Conservation (phyloP, 2,113 vertebrate genomes). For the Carassius auratus region DNA sequence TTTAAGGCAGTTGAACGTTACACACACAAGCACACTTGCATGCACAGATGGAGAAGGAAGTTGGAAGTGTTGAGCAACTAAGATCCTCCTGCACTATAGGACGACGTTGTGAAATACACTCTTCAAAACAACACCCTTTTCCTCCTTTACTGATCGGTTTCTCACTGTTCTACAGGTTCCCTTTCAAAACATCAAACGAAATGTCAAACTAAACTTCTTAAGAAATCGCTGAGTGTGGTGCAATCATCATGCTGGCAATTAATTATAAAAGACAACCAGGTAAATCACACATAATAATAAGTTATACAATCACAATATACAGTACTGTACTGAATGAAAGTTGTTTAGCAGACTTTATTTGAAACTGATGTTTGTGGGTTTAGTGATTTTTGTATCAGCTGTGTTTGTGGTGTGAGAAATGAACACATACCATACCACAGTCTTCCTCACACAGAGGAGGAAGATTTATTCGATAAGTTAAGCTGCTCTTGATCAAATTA, state of each 20-base stretch:
- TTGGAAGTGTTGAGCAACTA: constrained; percentile 71
- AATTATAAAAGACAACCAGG: not conserved
- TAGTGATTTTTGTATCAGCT: no score
- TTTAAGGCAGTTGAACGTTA: constrained; percentile 4
- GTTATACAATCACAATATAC: no score
- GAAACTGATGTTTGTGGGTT: no score
- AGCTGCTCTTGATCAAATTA: not conserved
- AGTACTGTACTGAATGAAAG: no score
- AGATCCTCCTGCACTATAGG: constrained; percentile 60
- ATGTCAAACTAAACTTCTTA: not conserved
- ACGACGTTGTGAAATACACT: no score
- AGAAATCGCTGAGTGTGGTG: not conserved
- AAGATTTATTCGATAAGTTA: not conserved
- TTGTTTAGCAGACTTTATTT: no score
- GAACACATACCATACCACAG: not conserved
- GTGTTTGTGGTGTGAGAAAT: no score
- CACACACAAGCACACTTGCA: constrained; percentile 43
- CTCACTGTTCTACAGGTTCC: constrained; percentile 7
- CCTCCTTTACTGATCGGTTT: constrained; percentile 18
- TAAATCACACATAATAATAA: not conserved
- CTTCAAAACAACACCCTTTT: no score
- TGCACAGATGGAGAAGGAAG: constrained; percentile 69
- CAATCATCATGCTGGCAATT: not conserved
- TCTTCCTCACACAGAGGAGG: not conserved
- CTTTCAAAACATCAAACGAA: constrained; percentile 33